Evolutionary conservation across 1,140 invertebrate genomes (phyloP), one percentile per base, ranked within the genome.

Genomic region (Drosophila truncata): DNA sequence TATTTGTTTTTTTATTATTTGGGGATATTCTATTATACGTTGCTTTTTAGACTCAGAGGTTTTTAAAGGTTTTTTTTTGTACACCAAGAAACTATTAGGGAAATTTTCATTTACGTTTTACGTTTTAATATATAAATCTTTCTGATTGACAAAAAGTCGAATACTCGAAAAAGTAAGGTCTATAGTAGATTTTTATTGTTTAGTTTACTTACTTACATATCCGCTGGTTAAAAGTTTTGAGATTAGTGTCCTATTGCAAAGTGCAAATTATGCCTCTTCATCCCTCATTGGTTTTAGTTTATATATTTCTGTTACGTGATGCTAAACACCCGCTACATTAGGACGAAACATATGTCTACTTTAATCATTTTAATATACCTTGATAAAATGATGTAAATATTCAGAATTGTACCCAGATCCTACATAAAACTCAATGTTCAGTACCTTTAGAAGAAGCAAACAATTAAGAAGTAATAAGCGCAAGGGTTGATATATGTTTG

Each of bases 1-100:
- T 1, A 42, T 64, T 69, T 80, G 39, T 29, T 61, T 77, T 61
- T 77, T 73, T 20, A 6, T 41, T 14, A 5, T 29, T 54, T 50
- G 33, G 4, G 44, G 9, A 41, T 27, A 20, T 27, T 20, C 23
- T 7, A 7, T 14, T 23, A 14, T 20, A 20, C 4, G 20, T 23
- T 23, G 14, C 11, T 18, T 44, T 13, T 18, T 8, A 3, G 1
- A 39, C 13, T 16, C 9, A 4, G 27, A 31, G 8, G 14, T 20
- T 44, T 20, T 44, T 10, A 18, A 10, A 2, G 7, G 9, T 18
- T 9, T 18, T 44, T 20, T 6, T 20, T 42, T 42, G 11, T 20
- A 13, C 11, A 2, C 11, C 18, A 23, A 20, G 18, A 20, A 44
- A 9, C 11, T 3, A 1, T 20, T 4, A 2, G 7, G 11, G 41